A percentile compares a stretch with the other conserved stretches of the same genome.
These are phyloP conservation scores for Flexamia atlantica DNA, from an alignment of 2,888 invertebrate genomes.

Conservation along the genomic window DNA sequence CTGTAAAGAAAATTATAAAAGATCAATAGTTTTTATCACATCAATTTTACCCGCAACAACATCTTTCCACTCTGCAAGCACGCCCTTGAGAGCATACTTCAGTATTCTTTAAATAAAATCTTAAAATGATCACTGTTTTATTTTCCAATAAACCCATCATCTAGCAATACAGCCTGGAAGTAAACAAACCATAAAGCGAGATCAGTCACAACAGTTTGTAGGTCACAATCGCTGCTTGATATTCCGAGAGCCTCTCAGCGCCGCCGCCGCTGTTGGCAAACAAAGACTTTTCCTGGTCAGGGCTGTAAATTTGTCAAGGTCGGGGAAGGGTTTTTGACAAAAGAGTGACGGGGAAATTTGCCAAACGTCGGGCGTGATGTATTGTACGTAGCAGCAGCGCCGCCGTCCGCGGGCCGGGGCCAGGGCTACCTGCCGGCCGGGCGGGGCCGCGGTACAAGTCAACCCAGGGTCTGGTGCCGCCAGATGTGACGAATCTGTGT, in stretches of 20 bases:
- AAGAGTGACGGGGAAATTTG: slow-evolving; percentile 54
- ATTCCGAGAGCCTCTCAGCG: not conserved
- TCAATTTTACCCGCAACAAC: too few relatives aligned
- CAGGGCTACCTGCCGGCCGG: not conserved
- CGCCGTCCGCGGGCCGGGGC: slow-evolving; percentile 4
- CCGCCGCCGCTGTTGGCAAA: slow-evolving; percentile 36
- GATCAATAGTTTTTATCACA: too few relatives aligned
- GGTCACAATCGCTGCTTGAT: slow-evolving; percentile 11
- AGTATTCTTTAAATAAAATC: too few relatives aligned
- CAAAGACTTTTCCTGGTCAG: slow-evolving; percentile 43
- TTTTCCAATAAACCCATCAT: too few relatives aligned
- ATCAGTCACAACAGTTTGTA: slow-evolving; percentile 12
- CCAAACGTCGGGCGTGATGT: slow-evolving; percentile 38
- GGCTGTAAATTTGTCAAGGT: slow-evolving; percentile 18
- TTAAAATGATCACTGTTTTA: too few relatives aligned
- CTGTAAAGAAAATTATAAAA: too few relatives aligned
- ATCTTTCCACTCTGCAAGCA: too few relatives aligned
- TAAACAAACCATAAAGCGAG: slow-evolving; percentile 8
- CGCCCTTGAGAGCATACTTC: too few relatives aligned
- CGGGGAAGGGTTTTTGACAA: slow-evolving; percentile 53
- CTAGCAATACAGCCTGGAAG: not conserved
- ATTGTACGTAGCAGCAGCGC: too few relatives aligned
- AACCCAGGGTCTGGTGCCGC: not conserved
- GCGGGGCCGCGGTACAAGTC: too few relatives aligned
- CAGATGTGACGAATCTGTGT: not conserved